Base-by-base conservation (phyloP, 2,113 vertebrate genomes). In the Hippocampus barbouri region DNA sequence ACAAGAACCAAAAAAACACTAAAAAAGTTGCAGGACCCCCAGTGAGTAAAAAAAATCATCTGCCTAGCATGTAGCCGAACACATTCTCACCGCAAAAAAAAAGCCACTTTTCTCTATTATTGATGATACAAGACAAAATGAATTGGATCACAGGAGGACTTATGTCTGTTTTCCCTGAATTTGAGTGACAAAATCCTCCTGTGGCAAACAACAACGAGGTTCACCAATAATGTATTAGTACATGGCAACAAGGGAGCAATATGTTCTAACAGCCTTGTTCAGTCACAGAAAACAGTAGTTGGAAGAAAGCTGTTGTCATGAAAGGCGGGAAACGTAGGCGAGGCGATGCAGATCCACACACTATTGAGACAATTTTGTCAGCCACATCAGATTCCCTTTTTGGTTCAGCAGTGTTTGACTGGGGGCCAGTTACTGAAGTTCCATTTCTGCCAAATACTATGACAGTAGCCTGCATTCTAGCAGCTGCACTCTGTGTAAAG, bases 341-440 rank as follows among this genome's bases (percentile, higher is more conserved):
- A 63, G 81, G 76, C 63, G 51, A 81, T 63, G 71, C 25, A 8
- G 60, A 72, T 72, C 51, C 57, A 34, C 85, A 79, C 66, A 71
- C 77, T 79, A 76, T 79, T 83, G 70, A 85, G 80, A 65, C 73
- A 77, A 72, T 81, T 56, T 73, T 82, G 81, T 81, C 81, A 74
- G 71, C 72, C 27, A 62, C 68, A 81, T 73, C 78, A 78, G 79
- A 76, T 79, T 80, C 62, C 72, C 77, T 66, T 76, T 75, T 83
- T 38, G 60, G 76, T 81, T 81, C 80, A 70, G 84, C 72, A 27
- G 54, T 77, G 80, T 85, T 86, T 85, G 84, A 84, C 79, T 85
- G 75, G 81, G 84, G 25, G 51, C 72, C 80, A 80, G 77, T 82
- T 67, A 64, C 82, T 41, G 53, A 56, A 69, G 65, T 77, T 76